Evolutionary conservation across 2,113 vertebrate species (phyloP), one percentile per base, ranked within the genome.

Genomic region (Dipodomys stephensi): DNA sequence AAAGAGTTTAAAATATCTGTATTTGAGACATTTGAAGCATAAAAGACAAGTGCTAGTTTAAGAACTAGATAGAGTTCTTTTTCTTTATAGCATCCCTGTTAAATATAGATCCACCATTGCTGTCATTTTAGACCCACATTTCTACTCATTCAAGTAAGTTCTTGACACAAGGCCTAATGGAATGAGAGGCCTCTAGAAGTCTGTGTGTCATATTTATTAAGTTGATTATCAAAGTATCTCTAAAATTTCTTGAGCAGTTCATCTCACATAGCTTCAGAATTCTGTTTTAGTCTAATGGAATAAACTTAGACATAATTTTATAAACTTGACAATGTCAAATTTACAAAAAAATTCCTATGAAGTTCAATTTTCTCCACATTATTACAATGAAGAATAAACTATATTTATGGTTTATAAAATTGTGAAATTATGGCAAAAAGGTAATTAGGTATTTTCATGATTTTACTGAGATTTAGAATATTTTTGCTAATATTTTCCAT

Each of bases 161-260:
- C 49, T 25, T 83, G n/a, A 90, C 12, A 74, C 68, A 88, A 90
- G 23, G 25, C 44, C 44, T 73, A 60, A 74, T 20, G 23, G 12
- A 90, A 62, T 46, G n/a, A 83, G 49, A 93, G 62, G 23, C 12
- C 49, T 12, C 12, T 49, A 49, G 49, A 49, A 49, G 49, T 12
- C 49, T 49, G 49, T 49, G 49, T 73, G 87, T 89, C 28, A 19
- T 4, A 20, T 88, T 87, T 80, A 74, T 53, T 82, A 69, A 87
- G 27, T 35, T 92, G 57, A 80, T 76, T 20, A 82, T 88, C 49
- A 79, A 91, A 93, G 32, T 2, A 30, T 84, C 30, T 84, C 2
- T 86, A 46, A 69, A 86, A 44, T 2, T 92, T 90, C 15, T n/a
- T n/a, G 87, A 77, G 11, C 25, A 62, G 32, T 90, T 90, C 81